Conservation (phyloP, 1,140 invertebrate species). For the Calephelis virginiensis region DNA sequence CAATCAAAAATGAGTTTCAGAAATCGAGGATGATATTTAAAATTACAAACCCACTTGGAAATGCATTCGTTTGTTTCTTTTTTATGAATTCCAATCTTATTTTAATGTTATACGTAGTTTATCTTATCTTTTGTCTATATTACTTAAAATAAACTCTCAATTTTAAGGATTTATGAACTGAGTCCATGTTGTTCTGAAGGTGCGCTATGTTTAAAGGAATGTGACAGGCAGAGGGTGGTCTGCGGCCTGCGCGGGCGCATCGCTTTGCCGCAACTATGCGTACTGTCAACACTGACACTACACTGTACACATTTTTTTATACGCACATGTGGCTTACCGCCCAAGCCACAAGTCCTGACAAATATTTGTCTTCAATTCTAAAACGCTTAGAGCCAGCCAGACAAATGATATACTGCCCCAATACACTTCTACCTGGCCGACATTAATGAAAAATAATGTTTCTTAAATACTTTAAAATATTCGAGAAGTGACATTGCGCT, state of each 20-base stretch:
- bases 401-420: slow-evolving; percentile 42
- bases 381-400: slow-evolving; percentile 60
- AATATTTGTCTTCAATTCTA: slow-evolving; percentile 75
- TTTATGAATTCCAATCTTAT: too few relatives aligned
- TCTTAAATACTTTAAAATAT: background rate
- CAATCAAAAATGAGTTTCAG: too few relatives aligned
- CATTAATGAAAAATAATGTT: background rate
- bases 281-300: slow-evolving; percentile 68
- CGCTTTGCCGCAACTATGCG: slow-evolving; percentile 64
- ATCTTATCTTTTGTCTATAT: too few relatives aligned
- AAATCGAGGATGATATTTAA: too few relatives aligned
- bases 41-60: too few relatives aligned
- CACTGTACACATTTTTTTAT: slow-evolving; percentile 68
- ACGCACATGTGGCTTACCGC: slow-evolving; percentile 63
- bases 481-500: too few relatives aligned
- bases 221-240: slow-evolving; percentile 47
- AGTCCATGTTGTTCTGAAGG: slow-evolving; percentile 6
- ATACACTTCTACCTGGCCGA: slow-evolving; percentile 39
- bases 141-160: too few relatives aligned
- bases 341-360: slow-evolving; percentile 51
- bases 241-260: slow-evolving; percentile 36
- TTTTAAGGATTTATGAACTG: too few relatives aligned
- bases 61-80: too few relatives aligned
- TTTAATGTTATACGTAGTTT: too few relatives aligned
- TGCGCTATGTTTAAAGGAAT: slow-evolving; percentile 40